These are phyloP conservation scores for Nomada lathburiana DNA, from an alignment of 2,888 invertebrate genomes.

Conservation along the genomic window DNA sequence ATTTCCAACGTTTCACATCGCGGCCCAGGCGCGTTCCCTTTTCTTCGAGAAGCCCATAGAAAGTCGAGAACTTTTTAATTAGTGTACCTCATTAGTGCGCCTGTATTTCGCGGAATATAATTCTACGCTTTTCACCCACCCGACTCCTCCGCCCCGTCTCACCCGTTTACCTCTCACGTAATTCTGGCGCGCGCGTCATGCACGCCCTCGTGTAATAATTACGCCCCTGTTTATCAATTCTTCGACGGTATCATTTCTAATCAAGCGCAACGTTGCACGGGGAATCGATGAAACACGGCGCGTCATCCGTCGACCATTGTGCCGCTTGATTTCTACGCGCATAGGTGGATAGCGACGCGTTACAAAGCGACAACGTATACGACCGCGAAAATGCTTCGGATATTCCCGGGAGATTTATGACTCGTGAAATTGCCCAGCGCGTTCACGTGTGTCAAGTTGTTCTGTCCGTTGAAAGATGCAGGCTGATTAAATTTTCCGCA, in stretches of 20 bases:
- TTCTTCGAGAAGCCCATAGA: constrained; percentile 51
- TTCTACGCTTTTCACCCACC: neutral
- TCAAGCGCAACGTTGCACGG: no score
- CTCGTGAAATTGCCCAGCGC: neutral
- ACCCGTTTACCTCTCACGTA: neutral
- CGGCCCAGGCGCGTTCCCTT: constrained; percentile 20
- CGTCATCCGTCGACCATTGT: neutral
- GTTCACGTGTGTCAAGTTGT: neutral
- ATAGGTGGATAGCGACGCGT: neutral
- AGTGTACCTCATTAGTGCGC: constrained; percentile 59
- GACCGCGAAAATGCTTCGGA: neutral
- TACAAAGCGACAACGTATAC: neutral
- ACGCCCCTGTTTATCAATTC: neutral
- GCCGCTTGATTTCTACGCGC: neutral
- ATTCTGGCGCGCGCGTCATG: neutral
- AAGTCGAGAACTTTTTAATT: constrained; percentile 57
- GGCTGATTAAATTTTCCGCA: no score
- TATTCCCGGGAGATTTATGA: neutral
- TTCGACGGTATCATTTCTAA: neutral
- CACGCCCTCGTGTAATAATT: neutral
- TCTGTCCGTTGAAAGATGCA: no score
- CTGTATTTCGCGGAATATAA: constrained; percentile 52
- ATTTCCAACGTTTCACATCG: constrained; percentile 17
- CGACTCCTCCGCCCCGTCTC: neutral
- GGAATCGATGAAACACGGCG: neutral